These are phyloP conservation scores for Clarias batrachus DNA, from an alignment of 2,113 vertebrate genomes.

Conservation along the genomic window DNA sequence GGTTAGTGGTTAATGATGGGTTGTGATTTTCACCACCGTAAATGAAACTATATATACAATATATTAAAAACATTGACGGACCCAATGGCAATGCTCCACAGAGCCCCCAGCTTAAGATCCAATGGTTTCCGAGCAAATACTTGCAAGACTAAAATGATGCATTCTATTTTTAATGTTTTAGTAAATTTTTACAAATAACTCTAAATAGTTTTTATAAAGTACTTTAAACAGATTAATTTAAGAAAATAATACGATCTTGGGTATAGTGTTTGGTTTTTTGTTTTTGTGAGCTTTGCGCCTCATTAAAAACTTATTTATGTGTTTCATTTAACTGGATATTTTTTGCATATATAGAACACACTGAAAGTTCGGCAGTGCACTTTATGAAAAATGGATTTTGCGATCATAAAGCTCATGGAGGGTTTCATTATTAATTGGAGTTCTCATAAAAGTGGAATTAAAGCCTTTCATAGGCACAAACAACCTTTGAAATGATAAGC, in stretches of 20 bases:
- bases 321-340: constrained; percentile 45
- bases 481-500: constrained; percentile 48
- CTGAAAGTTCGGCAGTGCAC: constrained; percentile 34
- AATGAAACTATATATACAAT: neutral
- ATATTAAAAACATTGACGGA: neutral
- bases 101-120: neutral
- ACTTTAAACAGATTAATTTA: neutral
- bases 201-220: constrained; percentile 31
- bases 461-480: constrained; percentile 29
- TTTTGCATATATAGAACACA: constrained; percentile 47
- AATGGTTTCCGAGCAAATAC: neutral
- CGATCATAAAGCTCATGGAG: constrained; percentile 43
- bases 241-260: constrained; percentile 19
- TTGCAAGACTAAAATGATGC: neutral
- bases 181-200: constrained; percentile 6
- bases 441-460: constrained; percentile 47
- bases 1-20: too few relatives aligned
- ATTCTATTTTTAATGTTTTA: neutral
- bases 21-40: neutral
- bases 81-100: neutral
- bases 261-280: neutral
- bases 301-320: constrained; percentile 45
- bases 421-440: constrained; percentile 52
- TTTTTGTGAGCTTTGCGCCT: constrained; percentile 43
- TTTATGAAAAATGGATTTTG: constrained; percentile 54